A percentile compares a stretch with the other conserved stretches of the same genome.
Evolutionary conservation across 2,888 invertebrate species (phyloP).

Genomic region (Coremacera marginata): DNA sequence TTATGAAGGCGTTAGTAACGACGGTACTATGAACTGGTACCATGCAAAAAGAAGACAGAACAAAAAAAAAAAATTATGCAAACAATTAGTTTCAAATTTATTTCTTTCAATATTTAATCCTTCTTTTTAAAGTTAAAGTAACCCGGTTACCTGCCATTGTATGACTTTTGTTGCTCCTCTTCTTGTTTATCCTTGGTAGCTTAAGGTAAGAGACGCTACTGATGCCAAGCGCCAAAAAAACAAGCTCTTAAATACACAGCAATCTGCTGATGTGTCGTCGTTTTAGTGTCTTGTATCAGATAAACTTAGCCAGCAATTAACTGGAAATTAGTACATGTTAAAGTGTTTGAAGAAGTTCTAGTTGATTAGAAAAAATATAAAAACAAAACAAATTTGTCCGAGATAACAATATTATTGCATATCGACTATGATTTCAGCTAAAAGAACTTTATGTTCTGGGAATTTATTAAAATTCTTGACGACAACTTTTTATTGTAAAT

Average conservation of each 20-base stretch:
- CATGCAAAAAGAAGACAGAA: neutral
- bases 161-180: neutral
- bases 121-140: too few relatives aligned
- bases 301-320: slow-evolving; percentile 33
- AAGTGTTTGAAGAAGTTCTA: neutral
- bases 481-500: too few relatives aligned
- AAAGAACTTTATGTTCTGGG: too few relatives aligned
- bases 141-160: slow-evolving; percentile 8
- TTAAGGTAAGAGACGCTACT: neutral
- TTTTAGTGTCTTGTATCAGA: slow-evolving; percentile 37
- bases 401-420: too few relatives aligned
- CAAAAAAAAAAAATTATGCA: neutral
- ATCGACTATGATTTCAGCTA: too few relatives aligned
- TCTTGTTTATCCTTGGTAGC: neutral
- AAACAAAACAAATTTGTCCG: too few relatives aligned
- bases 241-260: slow-evolving; percentile 26
- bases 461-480: too few relatives aligned
- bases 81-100: too few relatives aligned
- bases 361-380: too few relatives aligned
- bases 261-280: slow-evolving; percentile 6
- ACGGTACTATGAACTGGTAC: neutral
- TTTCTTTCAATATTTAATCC: too few relatives aligned
- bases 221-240: neutral
- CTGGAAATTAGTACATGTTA: slow-evolving; percentile 38
- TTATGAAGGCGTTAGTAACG: neutral